These are phyloP conservation scores for Lepidocyrtinus sp. DNA, from an alignment of 2,888 invertebrate genomes.

Conservation along the genomic window DNA sequence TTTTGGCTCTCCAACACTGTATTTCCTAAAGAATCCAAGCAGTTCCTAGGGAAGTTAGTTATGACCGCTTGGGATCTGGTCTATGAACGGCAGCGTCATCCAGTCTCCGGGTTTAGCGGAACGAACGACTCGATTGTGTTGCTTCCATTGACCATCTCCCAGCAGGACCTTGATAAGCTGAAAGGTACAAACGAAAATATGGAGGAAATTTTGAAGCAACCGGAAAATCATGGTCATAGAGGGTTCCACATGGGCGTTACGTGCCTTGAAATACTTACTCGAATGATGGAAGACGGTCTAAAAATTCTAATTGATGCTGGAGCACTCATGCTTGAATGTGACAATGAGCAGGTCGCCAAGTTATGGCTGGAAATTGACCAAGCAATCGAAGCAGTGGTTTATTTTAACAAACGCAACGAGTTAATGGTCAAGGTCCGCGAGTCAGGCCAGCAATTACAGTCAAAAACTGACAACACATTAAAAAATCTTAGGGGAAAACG, in stretches of 20 bases:
- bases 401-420: conserved; percentile 49
- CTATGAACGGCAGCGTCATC: conserved; percentile 11
- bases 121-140: conserved; percentile 59
- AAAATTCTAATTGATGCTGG: conserved; percentile 50
- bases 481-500: no score
- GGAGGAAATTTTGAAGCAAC: conserved; percentile 12
- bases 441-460: no score
- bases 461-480: no score
- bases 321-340: conserved; percentile 57
- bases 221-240: conserved; percentile 34
- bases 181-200: conserved; percentile 51
- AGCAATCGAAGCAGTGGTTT: conserved; percentile 47
- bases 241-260: conserved; percentile 14
- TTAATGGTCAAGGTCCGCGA: conserved; percentile 39
- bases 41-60: conserved; percentile 48
- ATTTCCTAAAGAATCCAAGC: conserved; percentile 33
- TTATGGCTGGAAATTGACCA: conserved; percentile 49
- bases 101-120: conserved; percentile 60
- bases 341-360: conserved; percentile 53
- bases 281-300: not conserved
- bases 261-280: conserved; percentile 2
- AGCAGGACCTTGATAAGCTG: conserved; percentile 50
- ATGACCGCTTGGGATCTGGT: conserved; percentile 50
- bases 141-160: conserved; percentile 49
- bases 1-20: conserved; percentile 15